phyloP scores from a whole-genome alignment of 1,140 invertebrate genomes.

The Philopotamus ludificatus region DNA sequence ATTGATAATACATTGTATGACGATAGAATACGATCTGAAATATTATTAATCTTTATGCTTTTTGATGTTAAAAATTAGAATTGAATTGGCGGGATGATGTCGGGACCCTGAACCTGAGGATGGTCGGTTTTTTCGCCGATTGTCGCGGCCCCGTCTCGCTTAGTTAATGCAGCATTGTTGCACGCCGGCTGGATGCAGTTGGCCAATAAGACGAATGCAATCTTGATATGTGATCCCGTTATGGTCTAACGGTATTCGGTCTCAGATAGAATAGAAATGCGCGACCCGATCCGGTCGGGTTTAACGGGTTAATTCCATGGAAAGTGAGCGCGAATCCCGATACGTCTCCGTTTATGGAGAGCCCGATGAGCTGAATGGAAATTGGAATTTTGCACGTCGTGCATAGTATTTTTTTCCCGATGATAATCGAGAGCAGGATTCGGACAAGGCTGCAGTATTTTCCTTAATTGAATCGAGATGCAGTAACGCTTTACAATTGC shows the following conservation, averaged over 20 bases:
- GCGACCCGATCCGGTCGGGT: background rate
- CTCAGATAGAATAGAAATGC: conserved; percentile 8
- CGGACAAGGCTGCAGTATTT: no score
- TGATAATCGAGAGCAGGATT: no score
- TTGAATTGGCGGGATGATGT: background rate
- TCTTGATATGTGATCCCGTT: conserved; percentile 14
- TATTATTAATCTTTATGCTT: no score
- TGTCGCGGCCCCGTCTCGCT: background rate
- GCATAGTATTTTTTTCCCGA: no score
- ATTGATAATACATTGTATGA: no score
- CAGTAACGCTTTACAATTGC: no score
- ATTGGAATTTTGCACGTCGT: no score
- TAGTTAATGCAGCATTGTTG: conserved; percentile 22
- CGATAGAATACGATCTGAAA: no score
- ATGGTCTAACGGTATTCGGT: conserved; percentile 22
- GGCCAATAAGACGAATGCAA: conserved; percentile 16
- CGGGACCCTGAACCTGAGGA: background rate
- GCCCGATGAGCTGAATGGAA: no score
- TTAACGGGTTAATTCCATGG: background rate
- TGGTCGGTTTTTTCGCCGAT: background rate
- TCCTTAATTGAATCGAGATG: no score
- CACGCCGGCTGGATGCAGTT: background rate
- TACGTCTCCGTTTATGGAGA: no score
- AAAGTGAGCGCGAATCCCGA: background rate
- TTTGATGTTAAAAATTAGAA: no score